Percentiles rank a stretch among this genome's conserved stretches.
These are phyloP conservation scores for Sminthopsis crassicaudata DNA, from an alignment of 2,113 vertebrate species.

Conservation along the genomic window DNA sequence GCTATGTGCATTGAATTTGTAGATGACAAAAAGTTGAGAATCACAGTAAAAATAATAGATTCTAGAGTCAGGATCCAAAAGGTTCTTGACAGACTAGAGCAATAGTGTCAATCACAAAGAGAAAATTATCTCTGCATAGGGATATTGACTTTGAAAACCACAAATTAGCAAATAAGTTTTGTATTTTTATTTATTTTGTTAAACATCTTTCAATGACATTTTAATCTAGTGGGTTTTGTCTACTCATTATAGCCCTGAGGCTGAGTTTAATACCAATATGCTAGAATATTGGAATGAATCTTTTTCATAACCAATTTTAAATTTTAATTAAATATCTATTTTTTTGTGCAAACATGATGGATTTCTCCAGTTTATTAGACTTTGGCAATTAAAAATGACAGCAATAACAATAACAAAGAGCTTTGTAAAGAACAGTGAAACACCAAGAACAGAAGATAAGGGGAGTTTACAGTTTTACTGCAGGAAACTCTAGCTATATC, in stretches of 20 bases:
- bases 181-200: neutral
- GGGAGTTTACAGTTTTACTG: constrained; percentile 87
- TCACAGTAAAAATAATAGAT: neutral
- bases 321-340: constrained; percentile 90
- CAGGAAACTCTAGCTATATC: constrained; percentile 90
- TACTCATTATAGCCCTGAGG: neutral
- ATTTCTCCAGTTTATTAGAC: constrained; percentile 87
- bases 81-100: neutral
- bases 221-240: neutral
- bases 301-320: constrained; percentile 82
- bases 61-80: neutral
- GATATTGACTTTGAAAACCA: neutral
- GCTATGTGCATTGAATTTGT: neutral
- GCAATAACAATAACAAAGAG: constrained; percentile 86
- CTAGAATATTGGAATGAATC: neutral
- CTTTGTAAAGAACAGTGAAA: constrained; percentile 89
- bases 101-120: neutral
- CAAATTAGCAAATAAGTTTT: neutral
- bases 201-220: neutral
- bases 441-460: constrained; percentile 82
- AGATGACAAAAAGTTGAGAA: neutral
- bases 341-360: constrained; percentile 89
- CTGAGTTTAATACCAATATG: neutral
- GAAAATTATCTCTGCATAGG: neutral
- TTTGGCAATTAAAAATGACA: constrained; percentile 89